Evolutionary conservation across 2,888 invertebrate species (phyloP).

Genomic region (Mesorhabditis sp.): DNA sequence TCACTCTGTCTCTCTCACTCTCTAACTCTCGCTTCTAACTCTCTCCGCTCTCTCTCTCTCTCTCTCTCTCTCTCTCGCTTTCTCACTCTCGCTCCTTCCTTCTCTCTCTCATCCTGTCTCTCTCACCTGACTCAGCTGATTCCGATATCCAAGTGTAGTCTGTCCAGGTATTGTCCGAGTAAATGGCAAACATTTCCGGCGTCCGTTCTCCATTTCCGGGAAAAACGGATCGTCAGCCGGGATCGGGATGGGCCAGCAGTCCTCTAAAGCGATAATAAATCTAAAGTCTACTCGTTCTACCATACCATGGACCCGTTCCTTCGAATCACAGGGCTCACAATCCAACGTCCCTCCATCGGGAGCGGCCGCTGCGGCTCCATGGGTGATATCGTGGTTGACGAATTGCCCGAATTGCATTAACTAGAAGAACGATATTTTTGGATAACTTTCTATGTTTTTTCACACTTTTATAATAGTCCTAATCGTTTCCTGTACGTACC

Average conservation of each 20-base stretch:
- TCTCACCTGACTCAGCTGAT: slow-evolving; percentile 65
- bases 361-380: slow-evolving; percentile 47
- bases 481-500: too few relatives aligned
- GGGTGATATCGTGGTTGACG: slow-evolving; percentile 56
- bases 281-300: not conserved
- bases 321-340: slow-evolving; percentile 27
- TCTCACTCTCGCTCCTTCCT: too few relatives aligned
- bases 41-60: too few relatives aligned
- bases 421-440: not conserved
- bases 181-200: slow-evolving; percentile 59
- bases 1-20: too few relatives aligned
- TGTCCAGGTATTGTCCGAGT: slow-evolving; percentile 87
- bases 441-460: too few relatives aligned
- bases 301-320: not conserved
- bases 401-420: slow-evolving; percentile 57
- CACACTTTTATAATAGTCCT: too few relatives aligned
- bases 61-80: too few relatives aligned
- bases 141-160: slow-evolving; percentile 62
- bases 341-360: slow-evolving; percentile 48
- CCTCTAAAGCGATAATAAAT: not conserved
- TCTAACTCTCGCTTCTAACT: too few relatives aligned
- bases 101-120: too few relatives aligned
- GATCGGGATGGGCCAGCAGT: not conserved
- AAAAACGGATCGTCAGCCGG: slow-evolving; percentile 67
- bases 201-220: slow-evolving; percentile 62